These are phyloP conservation scores for Chesias legatella DNA, from an alignment of 2,888 invertebrate genomes.

Conservation along the genomic window DNA sequence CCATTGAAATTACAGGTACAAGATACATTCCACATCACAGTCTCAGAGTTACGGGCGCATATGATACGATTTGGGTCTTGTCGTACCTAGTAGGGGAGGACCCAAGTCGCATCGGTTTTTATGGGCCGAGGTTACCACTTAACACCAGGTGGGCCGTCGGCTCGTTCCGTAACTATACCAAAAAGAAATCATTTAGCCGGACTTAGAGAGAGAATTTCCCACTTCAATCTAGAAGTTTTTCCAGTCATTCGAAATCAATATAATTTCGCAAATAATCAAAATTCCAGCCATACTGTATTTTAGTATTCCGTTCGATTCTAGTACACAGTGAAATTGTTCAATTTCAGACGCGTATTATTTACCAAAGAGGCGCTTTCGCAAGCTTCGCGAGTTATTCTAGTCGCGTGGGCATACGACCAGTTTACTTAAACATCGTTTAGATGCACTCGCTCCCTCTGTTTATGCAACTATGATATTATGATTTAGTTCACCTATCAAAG, in stretches of 20 bases:
- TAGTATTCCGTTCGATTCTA: constrained; percentile 51
- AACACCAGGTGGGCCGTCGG: too few relatives aligned
- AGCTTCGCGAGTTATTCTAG: constrained; percentile 43
- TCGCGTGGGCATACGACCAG: constrained; percentile 49
- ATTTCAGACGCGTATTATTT: constrained; percentile 65
- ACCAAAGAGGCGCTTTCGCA: constrained; percentile 66
- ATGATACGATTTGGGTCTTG: too few relatives aligned
- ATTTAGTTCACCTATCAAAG: constrained; percentile 1
- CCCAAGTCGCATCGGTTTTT: too few relatives aligned
- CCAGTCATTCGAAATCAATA: neutral
- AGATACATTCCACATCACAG: too few relatives aligned
- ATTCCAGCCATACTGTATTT: constrained; percentile 34
- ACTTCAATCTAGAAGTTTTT: too few relatives aligned
- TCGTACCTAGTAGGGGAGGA: too few relatives aligned
- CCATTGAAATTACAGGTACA: too few relatives aligned
- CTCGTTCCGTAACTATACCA: too few relatives aligned
- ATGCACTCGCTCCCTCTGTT: constrained; percentile 2
- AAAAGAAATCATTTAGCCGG: too few relatives aligned
- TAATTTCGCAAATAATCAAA: constrained; percentile 30
- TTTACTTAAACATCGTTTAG: constrained; percentile 38
- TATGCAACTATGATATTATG: neutral
- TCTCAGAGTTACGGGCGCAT: too few relatives aligned
- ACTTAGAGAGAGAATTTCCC: too few relatives aligned
- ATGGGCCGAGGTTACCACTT: too few relatives aligned
- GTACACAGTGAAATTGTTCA: constrained; percentile 70